Evolutionary conservation across 2,888 invertebrate species (phyloP), one percentile per base, ranked within the genome.

Genomic region (Noctua pronuba): DNA sequence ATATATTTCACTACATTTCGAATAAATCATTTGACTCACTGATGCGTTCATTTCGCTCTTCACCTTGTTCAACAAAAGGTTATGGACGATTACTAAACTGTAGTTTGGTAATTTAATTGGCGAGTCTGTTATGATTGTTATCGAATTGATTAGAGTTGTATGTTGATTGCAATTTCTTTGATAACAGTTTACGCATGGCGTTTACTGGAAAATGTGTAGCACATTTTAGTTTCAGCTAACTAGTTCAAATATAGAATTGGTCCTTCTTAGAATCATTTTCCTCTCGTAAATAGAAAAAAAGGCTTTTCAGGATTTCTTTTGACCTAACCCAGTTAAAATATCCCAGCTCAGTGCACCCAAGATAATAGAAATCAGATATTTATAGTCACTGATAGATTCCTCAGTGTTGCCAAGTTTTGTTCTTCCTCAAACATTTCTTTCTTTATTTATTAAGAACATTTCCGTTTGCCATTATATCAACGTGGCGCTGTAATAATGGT

Each of bases 61-160:
- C 81, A 78, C 81, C 84, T 81, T 83, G 71, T 64, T 73, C 38
- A 18, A 13, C 8, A 31, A 76, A 76, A 81, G 81, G 72, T 79
- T 83, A 81, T 13, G 64, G 58, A 52, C 78, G 44, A 58, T 81
- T 72, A 80, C 7, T 11, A 16, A 62, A 35, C 52, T 35, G 58
- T 16, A 35, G 28, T 58, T 44, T 28, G 35, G 18, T 67, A 18
- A 64, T 55, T 18, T 31, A 64, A 64, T 49, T 13, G 18, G 11
- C 8, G 41, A 11, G 31, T 65, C 13, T 49, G 24, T 69, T 64
- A 82, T 11, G 31, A 41, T 28, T 24, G 18, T 35, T 81, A 74
- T 41, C n/a, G 49, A 49, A 52, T 68, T 24, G 16, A 79, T 68
- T 65, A 68, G 6, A 16, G 41, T 66, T 65, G 31, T 46, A 21